Evolutionary conservation across 1,140 invertebrate species (phyloP).

Genomic region (Marisa cornuarietis): DNA sequence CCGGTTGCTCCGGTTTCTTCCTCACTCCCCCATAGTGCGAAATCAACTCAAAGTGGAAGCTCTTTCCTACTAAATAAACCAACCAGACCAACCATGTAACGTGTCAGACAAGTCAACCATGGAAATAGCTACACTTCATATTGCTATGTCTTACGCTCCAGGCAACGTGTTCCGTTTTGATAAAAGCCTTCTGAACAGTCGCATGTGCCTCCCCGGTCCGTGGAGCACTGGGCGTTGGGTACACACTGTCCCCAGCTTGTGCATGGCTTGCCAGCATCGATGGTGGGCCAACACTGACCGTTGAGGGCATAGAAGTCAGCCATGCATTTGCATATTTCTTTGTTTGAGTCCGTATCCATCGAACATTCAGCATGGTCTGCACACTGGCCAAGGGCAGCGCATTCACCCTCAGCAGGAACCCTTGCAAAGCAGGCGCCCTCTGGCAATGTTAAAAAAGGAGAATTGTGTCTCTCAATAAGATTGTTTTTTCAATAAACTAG

Average conservation of each 20-base stretch:
- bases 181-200: slow-evolving; percentile 22
- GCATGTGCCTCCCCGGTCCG: slow-evolving; percentile 25
- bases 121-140: too few relatives aligned
- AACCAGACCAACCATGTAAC: too few relatives aligned
- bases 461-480: too few relatives aligned
- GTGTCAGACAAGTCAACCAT: too few relatives aligned
- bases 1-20: too few relatives aligned
- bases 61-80: too few relatives aligned
- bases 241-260: slow-evolving; percentile 24
- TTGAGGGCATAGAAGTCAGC: slow-evolving; percentile 8
- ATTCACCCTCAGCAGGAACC: slow-evolving; percentile 12
- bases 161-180: slow-evolving; percentile 10
- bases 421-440: slow-evolving; percentile 17
- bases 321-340: slow-evolving; percentile 1
- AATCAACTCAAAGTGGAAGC: too few relatives aligned
- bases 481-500: too few relatives aligned
- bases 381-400: slow-evolving; percentile 25
- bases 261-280: slow-evolving; percentile 18
- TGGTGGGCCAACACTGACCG: slow-evolving; percentile 21
- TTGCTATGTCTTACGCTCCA: slow-evolving; percentile 9
- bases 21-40: too few relatives aligned
- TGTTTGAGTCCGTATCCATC: not conserved
- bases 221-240: slow-evolving; percentile 28
- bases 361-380: slow-evolving; percentile 23
- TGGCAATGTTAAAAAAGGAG: not conserved